Conservation (phyloP, 2,113 vertebrate species). For the Glaucidium brasilianum region DNA sequence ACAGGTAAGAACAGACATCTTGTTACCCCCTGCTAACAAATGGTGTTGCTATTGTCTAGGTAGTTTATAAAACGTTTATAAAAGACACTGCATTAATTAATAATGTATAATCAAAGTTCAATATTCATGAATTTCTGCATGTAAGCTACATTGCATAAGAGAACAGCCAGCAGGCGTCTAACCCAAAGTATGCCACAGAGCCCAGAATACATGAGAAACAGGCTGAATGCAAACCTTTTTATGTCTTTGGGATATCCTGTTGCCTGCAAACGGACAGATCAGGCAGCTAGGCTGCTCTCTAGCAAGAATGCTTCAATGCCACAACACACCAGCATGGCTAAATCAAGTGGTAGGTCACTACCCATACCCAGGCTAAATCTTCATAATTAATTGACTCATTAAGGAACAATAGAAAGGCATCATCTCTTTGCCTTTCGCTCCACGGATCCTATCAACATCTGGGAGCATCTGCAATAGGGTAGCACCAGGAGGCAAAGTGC, state of each 20-base stretch:
- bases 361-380: background rate
- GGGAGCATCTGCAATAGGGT: background rate
- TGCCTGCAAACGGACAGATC: background rate
- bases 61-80: background rate
- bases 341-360: background rate
- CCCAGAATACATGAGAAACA: background rate
- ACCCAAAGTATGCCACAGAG: background rate
- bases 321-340: background rate
- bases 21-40: background rate
- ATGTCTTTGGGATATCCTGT: background rate
- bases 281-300: background rate
- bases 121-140: background rate
- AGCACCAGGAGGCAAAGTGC: background rate
- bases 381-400: background rate
- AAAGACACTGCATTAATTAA: background rate
- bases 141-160: background rate
- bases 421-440: background rate
- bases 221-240: background rate
- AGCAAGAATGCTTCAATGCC: background rate
- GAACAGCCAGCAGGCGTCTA: background rate
- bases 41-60: background rate
- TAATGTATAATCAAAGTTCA: background rate
- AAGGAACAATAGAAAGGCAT: background rate
- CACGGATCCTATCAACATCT: background rate
- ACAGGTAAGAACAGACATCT: background rate